These are phyloP conservation scores for Microchirus variegatus DNA, from an alignment of 2,797 vertebrate genomes.

Conservation along the genomic window DNA sequence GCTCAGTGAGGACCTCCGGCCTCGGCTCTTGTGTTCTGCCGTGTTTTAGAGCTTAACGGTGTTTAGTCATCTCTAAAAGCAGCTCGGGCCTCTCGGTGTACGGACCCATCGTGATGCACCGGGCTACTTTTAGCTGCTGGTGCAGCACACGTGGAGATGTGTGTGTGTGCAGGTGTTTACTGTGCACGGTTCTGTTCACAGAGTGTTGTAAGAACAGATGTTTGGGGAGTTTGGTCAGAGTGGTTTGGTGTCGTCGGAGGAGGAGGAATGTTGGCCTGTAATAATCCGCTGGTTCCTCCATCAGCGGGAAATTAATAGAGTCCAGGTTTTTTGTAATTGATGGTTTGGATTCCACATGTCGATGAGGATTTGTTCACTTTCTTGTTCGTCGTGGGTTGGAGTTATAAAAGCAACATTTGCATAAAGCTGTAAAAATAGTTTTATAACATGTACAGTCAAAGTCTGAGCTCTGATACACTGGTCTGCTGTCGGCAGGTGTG, in stretches of 20 bases:
- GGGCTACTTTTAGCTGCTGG: conserved; percentile 54
- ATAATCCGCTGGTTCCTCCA: conserved; percentile 4
- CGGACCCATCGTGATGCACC: conserved; percentile 48
- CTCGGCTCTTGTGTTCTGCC: conserved; percentile 14
- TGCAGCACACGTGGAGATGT: background rate
- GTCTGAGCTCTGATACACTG: background rate
- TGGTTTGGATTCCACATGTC: conserved; percentile 1
- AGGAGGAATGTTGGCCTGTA: conserved; percentile 1
- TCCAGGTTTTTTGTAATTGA: conserved; percentile 10
- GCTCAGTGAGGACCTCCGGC: conserved; percentile 18
- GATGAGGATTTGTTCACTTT: background rate
- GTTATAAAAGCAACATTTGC: too few species aligned
- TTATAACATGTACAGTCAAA: background rate
- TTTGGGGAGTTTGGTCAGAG: conserved; percentile 15
- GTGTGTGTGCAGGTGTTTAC: conserved; percentile 10
- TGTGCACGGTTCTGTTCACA: background rate
- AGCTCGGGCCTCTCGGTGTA: conserved; percentile 45
- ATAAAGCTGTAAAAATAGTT: too few species aligned
- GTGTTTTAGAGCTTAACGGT: conserved; percentile 59
- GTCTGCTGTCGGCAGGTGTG: conserved; percentile 22
- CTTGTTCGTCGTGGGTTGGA: background rate
- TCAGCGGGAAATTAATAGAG: conserved; percentile 20
- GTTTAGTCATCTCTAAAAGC: conserved; percentile 65
- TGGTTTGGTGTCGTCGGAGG: background rate
- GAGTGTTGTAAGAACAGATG: conserved; percentile 38